These are phyloP conservation scores for Rotaria magnacalcarata DNA, from an alignment of 2,888 invertebrate species.

Conservation along the genomic window DNA sequence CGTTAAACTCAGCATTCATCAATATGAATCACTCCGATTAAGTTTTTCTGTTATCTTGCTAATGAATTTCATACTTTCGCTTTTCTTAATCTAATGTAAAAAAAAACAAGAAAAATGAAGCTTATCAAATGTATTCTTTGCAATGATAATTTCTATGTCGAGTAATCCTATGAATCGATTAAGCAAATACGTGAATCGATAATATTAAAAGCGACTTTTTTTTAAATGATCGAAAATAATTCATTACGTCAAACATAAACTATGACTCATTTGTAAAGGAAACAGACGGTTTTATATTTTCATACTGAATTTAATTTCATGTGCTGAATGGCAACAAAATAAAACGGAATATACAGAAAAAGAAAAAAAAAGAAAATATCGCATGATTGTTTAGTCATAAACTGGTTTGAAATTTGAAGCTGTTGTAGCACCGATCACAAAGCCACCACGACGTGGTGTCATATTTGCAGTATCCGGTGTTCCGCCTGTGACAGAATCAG, in stretches of 20 bases:
- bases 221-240: not conserved
- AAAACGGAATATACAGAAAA: not conserved
- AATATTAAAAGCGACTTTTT: not conserved
- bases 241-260: too few relatives aligned
- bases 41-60: too few relatives aligned
- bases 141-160: not conserved
- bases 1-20: too few relatives aligned
- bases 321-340: not conserved
- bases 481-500: not conserved
- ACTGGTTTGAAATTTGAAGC: conserved; percentile 13
- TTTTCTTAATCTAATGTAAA: not conserved
- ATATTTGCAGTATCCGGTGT: not conserved
- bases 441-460: conserved; percentile 21
- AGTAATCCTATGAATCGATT: not conserved
- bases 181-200: not conserved
- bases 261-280: not conserved
- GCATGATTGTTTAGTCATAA: conserved; percentile 18
- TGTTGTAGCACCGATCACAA: not conserved
- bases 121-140: not conserved
- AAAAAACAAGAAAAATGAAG: not conserved
- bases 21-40: too few relatives aligned
- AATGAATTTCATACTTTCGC: too few relatives aligned
- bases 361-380: not conserved
- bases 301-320: not conserved
- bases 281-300: not conserved